Conservation (phyloP, 35 echinoderm and acorn worm species). For the Ptychodera flava region DNA sequence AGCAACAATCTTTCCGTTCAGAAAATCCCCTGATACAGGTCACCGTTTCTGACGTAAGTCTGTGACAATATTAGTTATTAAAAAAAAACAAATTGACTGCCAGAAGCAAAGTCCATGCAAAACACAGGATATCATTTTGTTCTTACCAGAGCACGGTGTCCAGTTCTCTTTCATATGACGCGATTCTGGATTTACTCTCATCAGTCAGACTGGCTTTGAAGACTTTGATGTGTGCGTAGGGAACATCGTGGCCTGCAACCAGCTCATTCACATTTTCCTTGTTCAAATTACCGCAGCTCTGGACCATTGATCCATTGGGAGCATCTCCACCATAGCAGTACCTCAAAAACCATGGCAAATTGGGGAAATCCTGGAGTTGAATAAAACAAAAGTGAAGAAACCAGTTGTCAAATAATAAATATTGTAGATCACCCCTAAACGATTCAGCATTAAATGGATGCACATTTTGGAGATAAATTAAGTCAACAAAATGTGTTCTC, state of each 20-base stretch:
- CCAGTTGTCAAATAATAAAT: no score
- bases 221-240: conserved; percentile 66
- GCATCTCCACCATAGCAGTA: conserved; percentile 76
- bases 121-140: no score
- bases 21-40: no score
- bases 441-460: no score
- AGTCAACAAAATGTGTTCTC: no score
- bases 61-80: no score
- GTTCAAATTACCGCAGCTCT: conserved; percentile 35
- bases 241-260: conserved; percentile 36
- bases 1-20: no score
- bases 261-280: conserved; percentile 70
- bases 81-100: no score
- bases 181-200: conserved; percentile 64
- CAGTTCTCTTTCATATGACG: conserved; percentile 50
- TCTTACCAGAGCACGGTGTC: conserved; percentile 82
- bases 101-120: no score
- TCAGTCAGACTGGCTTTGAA: conserved; percentile 22
- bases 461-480: no score
- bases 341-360: conserved; percentile 73
- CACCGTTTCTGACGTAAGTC: no score
- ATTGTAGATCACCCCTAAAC: no score
- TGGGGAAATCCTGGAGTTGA: conserved; percentile 53
- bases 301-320: conserved; percentile 51
- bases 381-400: neutral